A percentile compares a stretch with the other conserved stretches of the same genome.
Evolutionary conservation across 2,888 invertebrate genomes (phyloP).

Genomic region (Hedychridium roseum): DNA sequence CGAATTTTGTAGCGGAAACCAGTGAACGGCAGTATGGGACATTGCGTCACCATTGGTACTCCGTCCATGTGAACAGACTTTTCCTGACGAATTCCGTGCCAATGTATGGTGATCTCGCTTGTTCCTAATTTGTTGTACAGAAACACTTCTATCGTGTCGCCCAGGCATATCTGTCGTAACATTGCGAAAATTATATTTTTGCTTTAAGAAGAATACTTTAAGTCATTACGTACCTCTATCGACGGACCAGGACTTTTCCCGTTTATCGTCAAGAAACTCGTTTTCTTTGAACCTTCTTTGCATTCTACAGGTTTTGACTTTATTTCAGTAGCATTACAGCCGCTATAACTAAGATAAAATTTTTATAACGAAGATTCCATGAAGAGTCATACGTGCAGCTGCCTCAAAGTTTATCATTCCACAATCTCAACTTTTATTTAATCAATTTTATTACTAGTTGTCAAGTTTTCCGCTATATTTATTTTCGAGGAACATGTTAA

Average conservation of each 20-base stretch:
- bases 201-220: neutral
- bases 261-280: conserved; percentile 35
- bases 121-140: conserved; percentile 41
- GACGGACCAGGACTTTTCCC: conserved; percentile 48
- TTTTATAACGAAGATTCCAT: too few species aligned
- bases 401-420: too few species aligned
- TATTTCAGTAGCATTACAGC: too few species aligned
- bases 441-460: too few species aligned
- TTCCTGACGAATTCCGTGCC: conserved; percentile 64
- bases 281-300: too few species aligned
- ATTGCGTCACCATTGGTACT: conserved; percentile 62
- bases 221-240: conserved; percentile 42
- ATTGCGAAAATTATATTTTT: neutral
- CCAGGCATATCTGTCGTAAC: conserved; percentile 48
- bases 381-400: too few species aligned
- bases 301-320: too few species aligned
- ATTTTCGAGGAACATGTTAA: too few species aligned
- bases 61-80: conserved; percentile 61
- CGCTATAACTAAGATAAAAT: too few species aligned
- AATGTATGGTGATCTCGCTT: conserved; percentile 61
- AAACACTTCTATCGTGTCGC: conserved; percentile 44
- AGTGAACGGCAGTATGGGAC: conserved; percentile 56
- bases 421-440: too few species aligned
- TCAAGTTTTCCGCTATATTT: too few species aligned
- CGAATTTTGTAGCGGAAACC: conserved; percentile 52